Percentiles rank a stretch among this genome's conserved stretches.
These are phyloP conservation scores for Melanotaenia pygmaea DNA, from an alignment of 2,797 vertebrate species.

Conservation along the genomic window DNA sequence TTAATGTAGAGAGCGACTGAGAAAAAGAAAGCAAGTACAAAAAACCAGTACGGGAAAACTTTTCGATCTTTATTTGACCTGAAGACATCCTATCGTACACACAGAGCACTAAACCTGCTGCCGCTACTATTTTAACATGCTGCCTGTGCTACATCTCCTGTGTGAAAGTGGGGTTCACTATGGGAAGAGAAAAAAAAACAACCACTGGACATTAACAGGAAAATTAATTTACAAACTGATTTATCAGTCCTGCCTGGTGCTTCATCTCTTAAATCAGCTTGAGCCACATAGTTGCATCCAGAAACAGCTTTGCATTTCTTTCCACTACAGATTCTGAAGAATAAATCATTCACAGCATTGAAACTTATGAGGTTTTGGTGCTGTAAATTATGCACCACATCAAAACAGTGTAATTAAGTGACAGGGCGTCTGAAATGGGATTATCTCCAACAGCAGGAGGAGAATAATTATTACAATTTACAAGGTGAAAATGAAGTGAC, in stretches of 20 bases:
- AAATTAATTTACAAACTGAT: constrained; percentile 10
- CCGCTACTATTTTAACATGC: neutral
- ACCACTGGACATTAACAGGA: neutral
- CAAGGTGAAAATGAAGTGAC: constrained; percentile 44
- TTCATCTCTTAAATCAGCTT: constrained; percentile 24
- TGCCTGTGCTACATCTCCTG: neutral
- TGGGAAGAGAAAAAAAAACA: neutral
- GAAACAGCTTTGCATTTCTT: neutral
- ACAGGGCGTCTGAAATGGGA: constrained; percentile 15
- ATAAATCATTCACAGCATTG: neutral
- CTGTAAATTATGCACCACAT: constrained; percentile 21
- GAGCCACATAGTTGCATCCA: neutral
- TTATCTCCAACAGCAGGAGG: constrained; percentile 20
- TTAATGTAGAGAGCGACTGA: no score
- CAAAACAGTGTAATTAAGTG: constrained; percentile 48
- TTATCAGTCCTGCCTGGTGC: neutral
- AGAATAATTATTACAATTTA: constrained; percentile 38
- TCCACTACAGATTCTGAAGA: neutral
- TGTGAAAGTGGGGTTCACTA: neutral
- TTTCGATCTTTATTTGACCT: neutral
- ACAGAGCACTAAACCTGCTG: neutral
- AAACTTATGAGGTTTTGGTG: neutral
- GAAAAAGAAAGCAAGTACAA: no score
- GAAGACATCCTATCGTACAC: neutral
- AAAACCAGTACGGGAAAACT: no score